Percentiles rank a stretch among this genome's conserved stretches.
Evolutionary conservation across 2,888 invertebrate genomes (phyloP).

Genomic region (Aphidoletes aphidimyza): DNA sequence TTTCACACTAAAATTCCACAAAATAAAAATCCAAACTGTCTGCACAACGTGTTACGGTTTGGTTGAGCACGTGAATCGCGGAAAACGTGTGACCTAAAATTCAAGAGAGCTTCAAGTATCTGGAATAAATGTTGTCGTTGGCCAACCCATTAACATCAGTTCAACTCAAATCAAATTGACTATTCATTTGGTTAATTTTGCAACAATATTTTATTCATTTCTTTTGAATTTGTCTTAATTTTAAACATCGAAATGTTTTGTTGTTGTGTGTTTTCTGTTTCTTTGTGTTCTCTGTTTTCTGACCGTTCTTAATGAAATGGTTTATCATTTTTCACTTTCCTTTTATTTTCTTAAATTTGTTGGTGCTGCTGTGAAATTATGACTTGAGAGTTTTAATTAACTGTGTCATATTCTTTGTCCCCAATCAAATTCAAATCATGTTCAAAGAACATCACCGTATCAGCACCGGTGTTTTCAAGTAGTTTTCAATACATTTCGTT

Average conservation of each 20-base stretch:
- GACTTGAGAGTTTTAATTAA: slow-evolving; percentile 78
- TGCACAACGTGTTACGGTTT: no score
- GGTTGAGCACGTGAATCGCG: neutral
- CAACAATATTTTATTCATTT: neutral
- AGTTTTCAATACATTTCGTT: no score
- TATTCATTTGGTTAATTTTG: neutral
- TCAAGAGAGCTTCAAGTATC: neutral
- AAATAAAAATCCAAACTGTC: no score
- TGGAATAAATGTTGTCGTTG: no score
- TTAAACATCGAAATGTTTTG: neutral
- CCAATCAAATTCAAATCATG: slow-evolving; percentile 99
- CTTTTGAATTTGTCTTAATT: neutral
- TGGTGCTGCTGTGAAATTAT: neutral
- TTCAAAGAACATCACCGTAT: slow-evolving; percentile 98
- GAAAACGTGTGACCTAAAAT: slow-evolving; percentile 2
- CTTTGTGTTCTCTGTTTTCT: no score
- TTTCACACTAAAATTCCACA: no score
- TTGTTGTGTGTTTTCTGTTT: no score
- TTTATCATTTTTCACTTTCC: no score
- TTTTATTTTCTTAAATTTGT: neutral
- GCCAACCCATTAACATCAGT: no score
- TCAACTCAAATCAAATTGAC: neutral
- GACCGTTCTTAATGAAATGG: no score
- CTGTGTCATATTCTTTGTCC: slow-evolving; percentile 85
- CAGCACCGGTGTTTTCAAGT: slow-evolving; percentile 99